phyloP scores from a whole-genome alignment of 2,113 vertebrate genomes.

The Regulus satrapa region DNA sequence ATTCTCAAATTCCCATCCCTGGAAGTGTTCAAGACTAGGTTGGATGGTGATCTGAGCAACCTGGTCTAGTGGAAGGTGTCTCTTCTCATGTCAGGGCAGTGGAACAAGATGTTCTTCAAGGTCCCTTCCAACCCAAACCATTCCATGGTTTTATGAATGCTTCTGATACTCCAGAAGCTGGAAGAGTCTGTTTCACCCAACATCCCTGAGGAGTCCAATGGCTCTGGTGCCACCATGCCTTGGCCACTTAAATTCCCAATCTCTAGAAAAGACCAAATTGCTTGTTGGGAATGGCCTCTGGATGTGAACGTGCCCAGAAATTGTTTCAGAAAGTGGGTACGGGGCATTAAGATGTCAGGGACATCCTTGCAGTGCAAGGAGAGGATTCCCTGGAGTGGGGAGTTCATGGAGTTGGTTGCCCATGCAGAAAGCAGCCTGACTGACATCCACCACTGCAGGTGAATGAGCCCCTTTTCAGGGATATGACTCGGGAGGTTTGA shows the following conservation, averaged over 20 bases:
- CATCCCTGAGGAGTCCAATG: too few species aligned
- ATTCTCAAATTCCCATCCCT: not conserved
- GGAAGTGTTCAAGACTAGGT: not conserved
- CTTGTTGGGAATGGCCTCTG: not conserved
- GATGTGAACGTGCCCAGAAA: not conserved
- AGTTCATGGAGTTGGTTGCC: not conserved
- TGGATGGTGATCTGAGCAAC: not conserved
- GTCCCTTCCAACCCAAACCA: not conserved
- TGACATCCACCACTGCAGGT: not conserved
- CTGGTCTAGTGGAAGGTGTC: not conserved
- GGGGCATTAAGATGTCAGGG: too few species aligned
- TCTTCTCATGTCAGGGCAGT: not conserved
- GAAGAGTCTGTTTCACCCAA: not conserved
- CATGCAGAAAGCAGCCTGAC: not conserved
- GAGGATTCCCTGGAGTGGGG: not conserved
- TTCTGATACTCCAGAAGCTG: not conserved
- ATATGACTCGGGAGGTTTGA: not conserved
- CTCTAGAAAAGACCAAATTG: not conserved
- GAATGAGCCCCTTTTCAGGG: not conserved
- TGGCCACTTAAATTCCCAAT: not conserved
- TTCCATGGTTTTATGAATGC: not conserved
- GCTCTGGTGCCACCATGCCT: not conserved
- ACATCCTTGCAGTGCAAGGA: not conserved
- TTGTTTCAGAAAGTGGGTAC: not conserved
- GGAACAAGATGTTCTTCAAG: rapidly evolving